These are phyloP conservation scores for Ophioderma brevispina DNA, from an alignment of 35 echinoderm and acorn worm genomes.

Conservation along the genomic window DNA sequence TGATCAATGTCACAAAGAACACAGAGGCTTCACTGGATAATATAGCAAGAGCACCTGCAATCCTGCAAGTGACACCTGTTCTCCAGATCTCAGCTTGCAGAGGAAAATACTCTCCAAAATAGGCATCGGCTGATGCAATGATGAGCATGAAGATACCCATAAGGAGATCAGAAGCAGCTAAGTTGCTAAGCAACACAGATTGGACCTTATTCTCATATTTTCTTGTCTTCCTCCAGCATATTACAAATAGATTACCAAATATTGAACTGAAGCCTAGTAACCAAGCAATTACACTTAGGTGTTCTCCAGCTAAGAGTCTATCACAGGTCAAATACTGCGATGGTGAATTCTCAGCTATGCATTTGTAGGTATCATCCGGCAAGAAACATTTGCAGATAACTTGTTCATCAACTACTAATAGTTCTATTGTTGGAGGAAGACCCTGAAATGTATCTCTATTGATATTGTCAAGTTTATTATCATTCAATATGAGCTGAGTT, in stretches of 20 bases:
- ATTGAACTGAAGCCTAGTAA: conserved; percentile 39
- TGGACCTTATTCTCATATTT: background rate
- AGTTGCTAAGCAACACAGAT: conserved; percentile 38
- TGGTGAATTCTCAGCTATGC: no score
- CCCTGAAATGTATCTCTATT: no score
- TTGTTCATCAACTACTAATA: no score
- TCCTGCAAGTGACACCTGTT: conserved; percentile 25
- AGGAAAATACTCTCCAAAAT: conserved; percentile 41
- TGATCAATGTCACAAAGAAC: conserved; percentile 52
- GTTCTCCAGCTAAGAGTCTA: conserved; percentile 21
- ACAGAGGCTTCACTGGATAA: conserved; percentile 73
- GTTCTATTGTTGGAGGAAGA: no score
- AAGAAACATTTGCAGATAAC: no score
- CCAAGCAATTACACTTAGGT: conserved; percentile 35
- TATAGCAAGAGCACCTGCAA: conserved; percentile 39
- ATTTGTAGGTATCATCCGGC: no score
- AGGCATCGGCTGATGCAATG: conserved; percentile 47
- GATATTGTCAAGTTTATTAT: no score
- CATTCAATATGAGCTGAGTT: no score
- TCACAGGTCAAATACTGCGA: conserved; percentile 10
- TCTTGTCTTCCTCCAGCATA: conserved; percentile 1
- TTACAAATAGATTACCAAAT: conserved; percentile 45
- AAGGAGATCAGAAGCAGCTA: conserved; percentile 53
- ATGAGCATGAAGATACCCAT: conserved; percentile 72
- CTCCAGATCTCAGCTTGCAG: conserved; percentile 30